A percentile compares a stretch with the other conserved stretches of the same genome.
Conservation (phyloP, 2,888 invertebrate genomes). For the Bruchidius siliquastri region DNA sequence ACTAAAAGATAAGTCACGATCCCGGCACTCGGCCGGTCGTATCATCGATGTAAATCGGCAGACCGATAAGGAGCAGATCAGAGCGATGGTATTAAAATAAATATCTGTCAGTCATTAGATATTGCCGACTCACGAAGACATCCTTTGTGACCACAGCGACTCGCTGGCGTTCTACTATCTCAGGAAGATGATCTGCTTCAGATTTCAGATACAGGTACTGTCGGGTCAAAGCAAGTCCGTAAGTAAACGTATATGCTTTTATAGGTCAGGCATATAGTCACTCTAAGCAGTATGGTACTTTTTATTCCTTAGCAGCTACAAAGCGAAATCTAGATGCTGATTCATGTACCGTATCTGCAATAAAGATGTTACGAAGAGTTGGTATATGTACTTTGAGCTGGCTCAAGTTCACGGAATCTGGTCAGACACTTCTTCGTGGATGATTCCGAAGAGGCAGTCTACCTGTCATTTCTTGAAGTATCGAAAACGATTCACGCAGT, state of each 20-base stretch:
- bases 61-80: background rate
- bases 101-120: slow-evolving; percentile 13
- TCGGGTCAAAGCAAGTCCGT: background rate
- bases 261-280: background rate
- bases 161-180: background rate
- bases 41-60: background rate
- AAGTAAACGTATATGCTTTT: background rate
- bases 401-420: no score
- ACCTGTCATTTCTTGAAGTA: no score
- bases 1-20: background rate
- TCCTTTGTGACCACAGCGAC: background rate
- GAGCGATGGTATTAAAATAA: slow-evolving; percentile 6
- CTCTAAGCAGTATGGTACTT: no score
- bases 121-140: slow-evolving; percentile 3
- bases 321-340: no score
- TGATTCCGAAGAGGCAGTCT: no score
- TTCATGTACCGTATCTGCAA: no score
- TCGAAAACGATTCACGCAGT: no score
- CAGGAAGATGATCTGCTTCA: background rate
- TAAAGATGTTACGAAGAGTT: no score
- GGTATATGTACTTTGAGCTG: no score
- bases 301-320: no score
- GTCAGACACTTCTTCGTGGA: no score
- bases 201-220: background rate
- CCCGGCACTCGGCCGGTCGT: background rate